These are phyloP conservation scores for Invenusta paracnida DNA, from an alignment of 2,888 invertebrate genomes.

Conservation along the genomic window DNA sequence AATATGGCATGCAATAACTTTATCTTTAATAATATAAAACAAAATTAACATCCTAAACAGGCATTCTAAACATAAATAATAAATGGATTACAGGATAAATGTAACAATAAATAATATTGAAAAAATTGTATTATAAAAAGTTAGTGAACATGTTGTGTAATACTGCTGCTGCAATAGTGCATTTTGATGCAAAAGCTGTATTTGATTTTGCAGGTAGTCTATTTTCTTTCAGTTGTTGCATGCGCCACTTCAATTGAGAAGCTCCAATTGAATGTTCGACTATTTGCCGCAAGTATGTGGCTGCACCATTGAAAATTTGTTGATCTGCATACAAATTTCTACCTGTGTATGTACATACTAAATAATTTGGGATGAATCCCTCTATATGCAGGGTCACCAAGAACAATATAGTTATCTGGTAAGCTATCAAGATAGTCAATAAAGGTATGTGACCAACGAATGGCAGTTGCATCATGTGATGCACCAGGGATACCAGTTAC, in stretches of 20 bases:
- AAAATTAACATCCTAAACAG: too few species aligned
- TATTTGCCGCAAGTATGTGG: neutral
- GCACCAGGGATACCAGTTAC: neutral
- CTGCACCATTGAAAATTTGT: neutral
- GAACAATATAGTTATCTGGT: neutral
- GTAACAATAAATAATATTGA: too few species aligned
- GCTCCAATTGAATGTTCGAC: conserved; percentile 3
- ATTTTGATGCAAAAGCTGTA: neutral
- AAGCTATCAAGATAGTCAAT: neutral
- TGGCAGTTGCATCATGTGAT: neutral
- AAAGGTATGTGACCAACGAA: neutral
- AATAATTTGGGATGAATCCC: neutral
- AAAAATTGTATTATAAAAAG: neutral
- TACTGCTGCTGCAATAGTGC: neutral
- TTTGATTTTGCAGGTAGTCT: neutral
- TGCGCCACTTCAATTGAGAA: neutral
- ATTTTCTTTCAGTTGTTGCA: conserved; percentile 1
- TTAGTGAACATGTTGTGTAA: neutral
- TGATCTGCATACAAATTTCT: neutral
- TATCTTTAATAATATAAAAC: too few species aligned
- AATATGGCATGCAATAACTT: too few species aligned
- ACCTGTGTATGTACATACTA: neutral
- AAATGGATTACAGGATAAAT: too few species aligned
- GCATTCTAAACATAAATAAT: too few species aligned
- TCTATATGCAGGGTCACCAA: neutral